Evolutionary conservation across 2,888 invertebrate species (phyloP), one percentile per base, ranked within the genome.

Genomic region (Tachina grossa): DNA sequence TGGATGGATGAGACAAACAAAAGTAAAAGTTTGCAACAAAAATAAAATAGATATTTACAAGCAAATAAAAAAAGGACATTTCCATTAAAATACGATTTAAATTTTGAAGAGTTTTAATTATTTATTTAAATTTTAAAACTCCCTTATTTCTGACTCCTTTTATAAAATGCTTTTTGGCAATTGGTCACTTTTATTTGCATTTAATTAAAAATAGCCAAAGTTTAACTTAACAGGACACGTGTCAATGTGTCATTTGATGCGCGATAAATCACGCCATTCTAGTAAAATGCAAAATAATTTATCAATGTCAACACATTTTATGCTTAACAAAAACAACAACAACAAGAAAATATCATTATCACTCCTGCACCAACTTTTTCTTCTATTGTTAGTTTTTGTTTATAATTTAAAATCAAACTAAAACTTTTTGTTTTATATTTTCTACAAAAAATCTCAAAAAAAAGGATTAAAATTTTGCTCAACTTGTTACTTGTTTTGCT

Each of bases 121-220:
- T 74, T 68, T 68, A 81, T 68, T 81, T 81, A 68, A 81, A 81
- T 51, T 78, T 8, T 19, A 57, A 61, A 14, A 49, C 80, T 49
- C 80, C 80, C 80, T 80, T 75, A 74, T 81, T 81, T 51, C 47
- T 1, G 11, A 5, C 49, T 11, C 31, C 43, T 69, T 53, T 31
- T 6, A 31, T 79, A 41, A 45, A 55, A 39, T 66, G 51, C 80
- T 66, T 72, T n/a, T 55, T 74, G 68, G 85, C 90, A 89, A 91
- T 89, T 90, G 91, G 92, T 91, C 92, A 91, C 90, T 91, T 91
- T 88, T 91, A 90, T 91, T 91, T 91, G 91, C 91, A 91, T 91
- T 91, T 91, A 91, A 91, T 91, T 91, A 91, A 91, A 91, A 91
- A 90, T 85, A 86, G 84, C 89, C 88, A 89, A 88, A 89, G 84